Evolutionary conservation across 2,797 vertebrate genomes (phyloP), one percentile per base, ranked within the genome.

Genomic region (Mionectes olivaceus): DNA sequence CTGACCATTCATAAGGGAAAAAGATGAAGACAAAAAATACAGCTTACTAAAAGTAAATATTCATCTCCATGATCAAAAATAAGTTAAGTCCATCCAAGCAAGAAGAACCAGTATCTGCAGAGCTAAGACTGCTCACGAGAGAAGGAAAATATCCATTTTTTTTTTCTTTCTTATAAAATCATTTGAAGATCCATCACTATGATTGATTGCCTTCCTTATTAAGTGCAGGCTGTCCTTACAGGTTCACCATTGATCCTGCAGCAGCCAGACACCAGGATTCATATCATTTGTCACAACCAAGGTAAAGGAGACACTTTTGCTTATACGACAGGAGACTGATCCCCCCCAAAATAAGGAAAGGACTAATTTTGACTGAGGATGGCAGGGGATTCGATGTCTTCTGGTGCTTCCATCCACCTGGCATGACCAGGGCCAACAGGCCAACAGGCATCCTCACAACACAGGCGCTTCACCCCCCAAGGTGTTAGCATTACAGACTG

Each of bases 161-260:
- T 61, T 97, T 97, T 96, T 44, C 61, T 73, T 94, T 94, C 87
- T 95, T 97, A 94, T 68, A 89, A 96, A 96, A 97, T 95, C 21
- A 96, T 93, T 94, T 86, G 83, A 95, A 97, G 97, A 97, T 95
- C 88, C 89, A 92, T 96, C 89, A 93, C 75, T 56, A 46, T 7
- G 12, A 92, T 70, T 7, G 12, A 91, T 70, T 25, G 5, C 57
- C 43, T 3, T 78, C 61, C 53, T 95, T 67, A 83, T 56, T 75
- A 77, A 93, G 69, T 0, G 0, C 83, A 69, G 65, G 59, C 25
- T 35, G 59, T 86, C 73, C 18, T 96, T 91, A 74, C 80, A 80
- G 92, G 70, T 44, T 87, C 5, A 2, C 80, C 93, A 73, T 69
- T 83, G 95, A 95, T 95, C 70, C 71, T 76, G 65, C 75, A 86